Percentiles rank a stretch among this genome's conserved stretches.
These are phyloP conservation scores for Astropecten irregularis DNA, from an alignment of 53 echinoderm and acorn worm species.

Conservation along the genomic window DNA sequence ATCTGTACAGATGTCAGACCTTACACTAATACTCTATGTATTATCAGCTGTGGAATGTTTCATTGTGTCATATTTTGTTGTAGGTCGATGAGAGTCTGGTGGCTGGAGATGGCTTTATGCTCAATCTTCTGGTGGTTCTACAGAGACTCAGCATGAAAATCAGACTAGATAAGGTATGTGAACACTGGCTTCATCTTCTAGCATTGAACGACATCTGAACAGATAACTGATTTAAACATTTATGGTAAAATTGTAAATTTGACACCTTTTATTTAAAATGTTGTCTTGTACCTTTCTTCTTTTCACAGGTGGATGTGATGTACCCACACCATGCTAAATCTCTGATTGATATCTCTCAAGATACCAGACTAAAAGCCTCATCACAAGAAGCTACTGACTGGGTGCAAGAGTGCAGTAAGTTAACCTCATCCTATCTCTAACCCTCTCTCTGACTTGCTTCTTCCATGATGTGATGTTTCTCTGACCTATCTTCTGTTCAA, in stretches of 20 bases:
- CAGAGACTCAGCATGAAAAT: constrained; percentile 88
- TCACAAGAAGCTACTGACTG: constrained; percentile 82
- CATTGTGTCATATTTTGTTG: no score
- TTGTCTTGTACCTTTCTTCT: constrained; percentile 20
- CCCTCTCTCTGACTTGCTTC: neutral
- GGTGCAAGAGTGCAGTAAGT: constrained; percentile 78
- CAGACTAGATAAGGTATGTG: constrained; percentile 65
- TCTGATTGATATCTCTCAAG: constrained; percentile 80
- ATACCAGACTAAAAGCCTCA: constrained; percentile 80
- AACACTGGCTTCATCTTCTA: no score
- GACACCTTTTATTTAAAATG: no score
- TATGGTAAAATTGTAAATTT: neutral
- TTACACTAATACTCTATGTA: no score
- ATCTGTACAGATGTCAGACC: no score
- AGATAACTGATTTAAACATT: no score
- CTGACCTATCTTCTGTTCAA: neutral
- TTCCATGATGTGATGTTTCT: no score
- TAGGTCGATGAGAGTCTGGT: constrained; percentile 94
- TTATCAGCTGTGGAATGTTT: no score
- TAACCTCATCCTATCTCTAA: no score
- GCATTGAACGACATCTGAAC: no score
- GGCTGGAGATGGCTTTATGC: constrained; percentile 94
- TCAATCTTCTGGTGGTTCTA: constrained; percentile 79
- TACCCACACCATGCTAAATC: constrained; percentile 89
- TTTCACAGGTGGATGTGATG: constrained; percentile 84